Percentiles rank a stretch among this genome's conserved stretches.
These are phyloP conservation scores for Lutjanus argentimaculatus DNA, from an alignment of 2,797 vertebrate species.

Conservation along the genomic window DNA sequence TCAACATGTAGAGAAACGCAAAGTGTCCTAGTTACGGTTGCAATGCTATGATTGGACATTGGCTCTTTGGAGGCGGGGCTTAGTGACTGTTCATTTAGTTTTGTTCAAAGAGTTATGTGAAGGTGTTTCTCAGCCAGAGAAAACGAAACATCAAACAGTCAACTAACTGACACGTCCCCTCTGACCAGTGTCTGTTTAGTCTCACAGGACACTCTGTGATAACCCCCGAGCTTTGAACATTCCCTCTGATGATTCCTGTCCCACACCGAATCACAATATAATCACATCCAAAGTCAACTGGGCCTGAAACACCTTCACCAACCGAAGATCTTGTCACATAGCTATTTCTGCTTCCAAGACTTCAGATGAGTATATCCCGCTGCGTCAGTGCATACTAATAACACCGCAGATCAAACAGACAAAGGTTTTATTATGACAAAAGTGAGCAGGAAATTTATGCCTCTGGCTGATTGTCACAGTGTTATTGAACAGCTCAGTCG, in stretches of 20 bases:
- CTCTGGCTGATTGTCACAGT: constrained; percentile 21
- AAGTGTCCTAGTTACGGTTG: no score
- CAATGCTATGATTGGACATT: no score
- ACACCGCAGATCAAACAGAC: constrained; percentile 16
- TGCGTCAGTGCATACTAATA: constrained; percentile 25
- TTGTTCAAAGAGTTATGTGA: no score
- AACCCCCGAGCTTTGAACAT: constrained; percentile 17
- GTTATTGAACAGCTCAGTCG: constrained; percentile 28
- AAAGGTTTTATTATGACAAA: constrained; percentile 34
- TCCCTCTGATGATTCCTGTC: constrained; percentile 28
- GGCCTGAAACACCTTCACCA: not conserved
- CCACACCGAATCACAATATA: constrained; percentile 31
- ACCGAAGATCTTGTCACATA: not conserved
- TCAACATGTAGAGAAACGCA: no score
- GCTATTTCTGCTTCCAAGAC: constrained; percentile 13
- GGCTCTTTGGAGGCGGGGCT: no score
- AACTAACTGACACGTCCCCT: not conserved
- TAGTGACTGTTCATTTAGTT: no score
- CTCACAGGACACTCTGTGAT: constrained; percentile 10
- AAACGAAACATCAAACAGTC: constrained; percentile 1
- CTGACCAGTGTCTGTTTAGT: constrained; percentile 9
- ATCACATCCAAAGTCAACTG: constrained; percentile 8
- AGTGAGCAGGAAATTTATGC: constrained; percentile 14
- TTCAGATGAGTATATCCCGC: constrained; percentile 17
- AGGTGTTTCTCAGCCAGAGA: no score